Base-by-base conservation (phyloP, 2,888 invertebrate genomes). In the Mellilla xanthometata region DNA sequence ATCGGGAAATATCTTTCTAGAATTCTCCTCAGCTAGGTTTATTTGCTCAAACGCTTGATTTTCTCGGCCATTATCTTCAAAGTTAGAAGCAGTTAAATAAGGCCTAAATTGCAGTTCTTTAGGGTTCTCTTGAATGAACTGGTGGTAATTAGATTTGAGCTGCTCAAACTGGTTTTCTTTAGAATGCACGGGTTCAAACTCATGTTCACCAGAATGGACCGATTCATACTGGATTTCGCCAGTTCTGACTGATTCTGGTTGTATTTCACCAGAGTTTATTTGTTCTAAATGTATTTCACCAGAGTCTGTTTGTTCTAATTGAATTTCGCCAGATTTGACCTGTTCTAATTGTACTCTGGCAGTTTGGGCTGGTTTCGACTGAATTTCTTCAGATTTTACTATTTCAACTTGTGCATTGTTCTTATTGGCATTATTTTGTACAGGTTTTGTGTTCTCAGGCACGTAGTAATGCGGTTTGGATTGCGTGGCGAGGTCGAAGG, bases 1-100 rank as follows among this genome's bases (percentile, higher is more conserved):
- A 39, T 68, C 58, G 2, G 72, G 69, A 29, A 65, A 66, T 13
- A 58, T 41, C 38, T 62, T 66, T 2, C 62, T 56, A 12, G 51
- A 45, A 6, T 60, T 47, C 6, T 29, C 29, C 40, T 56, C 53
- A 2, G 29, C 5, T 24, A 19, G 34, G 10, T 24, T 33, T 33
- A 30, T 15, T 19, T 32, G 28, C 24, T 41, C 28, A 8, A 13
- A 36, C 27, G 11, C 13, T 28, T 40, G n/a, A 5, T 26, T 30
- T 5, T 11, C 13, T 3, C 8, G 4, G 8, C 2, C 4, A 8
- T 24, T 24, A 7, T 24, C 24, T 1, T 19, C 15, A 19, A n/a
- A 27, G 26, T 10, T 41, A 22, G 44, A 19, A 41, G 22, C 30
- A 4, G 41, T 35, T 4, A 35, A 29, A n/a, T 26, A 30, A 2